Conservation (phyloP, 2,888 invertebrate species). For the Rhodophaea formosa region DNA sequence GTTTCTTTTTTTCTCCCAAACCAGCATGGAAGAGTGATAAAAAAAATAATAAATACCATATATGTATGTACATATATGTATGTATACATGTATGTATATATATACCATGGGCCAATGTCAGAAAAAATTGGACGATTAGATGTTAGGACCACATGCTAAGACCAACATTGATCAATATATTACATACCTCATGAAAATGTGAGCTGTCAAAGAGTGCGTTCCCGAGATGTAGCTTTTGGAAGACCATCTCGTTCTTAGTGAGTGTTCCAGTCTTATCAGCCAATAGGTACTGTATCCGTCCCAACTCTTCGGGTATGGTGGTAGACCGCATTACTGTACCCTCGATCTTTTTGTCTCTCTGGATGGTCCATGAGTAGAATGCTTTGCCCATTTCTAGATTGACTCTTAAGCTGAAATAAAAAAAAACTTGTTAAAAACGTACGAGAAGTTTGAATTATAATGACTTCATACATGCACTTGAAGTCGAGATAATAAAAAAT, state of each 20-base stretch:
- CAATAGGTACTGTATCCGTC: slow-evolving; percentile 96
- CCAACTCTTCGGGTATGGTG: slow-evolving; percentile 99
- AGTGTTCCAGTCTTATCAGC: slow-evolving; percentile 99
- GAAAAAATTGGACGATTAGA: no score
- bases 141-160: no score
- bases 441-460: no score
- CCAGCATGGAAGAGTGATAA: no score
- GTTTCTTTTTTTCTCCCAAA: no score
- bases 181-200: slow-evolving; percentile 92
- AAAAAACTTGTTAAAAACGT: neutral
- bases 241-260: slow-evolving; percentile 99
- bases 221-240: slow-evolving; percentile 96
- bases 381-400: slow-evolving; percentile 99
- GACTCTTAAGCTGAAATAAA: slow-evolving; percentile 90
- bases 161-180: no score
- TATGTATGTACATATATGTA: no score
- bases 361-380: slow-evolving; percentile 98
- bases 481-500: no score
- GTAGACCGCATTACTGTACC: slow-evolving; percentile 98
- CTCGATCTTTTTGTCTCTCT: slow-evolving; percentile 94
- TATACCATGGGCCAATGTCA: no score
- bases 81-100: no score
- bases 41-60: no score
- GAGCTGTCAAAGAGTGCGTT: slow-evolving; percentile 94
- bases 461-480: no score